A percentile compares a stretch with the other conserved stretches of the same genome.
Evolutionary conservation across 2,797 vertebrate genomes (phyloP).

Genomic region (Semaprochilodus insignis): DNA sequence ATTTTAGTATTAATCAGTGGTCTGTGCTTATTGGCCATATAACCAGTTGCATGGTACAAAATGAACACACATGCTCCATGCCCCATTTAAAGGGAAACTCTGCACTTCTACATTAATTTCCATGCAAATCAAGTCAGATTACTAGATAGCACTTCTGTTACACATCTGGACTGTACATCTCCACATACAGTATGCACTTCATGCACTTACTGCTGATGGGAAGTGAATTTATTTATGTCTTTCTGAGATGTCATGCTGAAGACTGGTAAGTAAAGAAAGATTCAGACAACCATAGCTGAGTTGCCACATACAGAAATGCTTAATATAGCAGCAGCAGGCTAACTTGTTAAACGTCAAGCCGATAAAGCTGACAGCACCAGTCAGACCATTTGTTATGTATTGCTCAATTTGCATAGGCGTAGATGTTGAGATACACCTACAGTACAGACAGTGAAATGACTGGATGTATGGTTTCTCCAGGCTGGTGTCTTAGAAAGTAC

Average conservation of each 20-base stretch:
- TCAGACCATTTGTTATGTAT: neutral
- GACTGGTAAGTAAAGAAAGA: neutral
- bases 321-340: neutral
- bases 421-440: neutral
- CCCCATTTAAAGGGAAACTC: no score
- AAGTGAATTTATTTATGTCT: neutral
- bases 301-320: neutral
- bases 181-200: neutral
- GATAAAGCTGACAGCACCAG: neutral
- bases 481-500: neutral
- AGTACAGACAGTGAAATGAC: no score
- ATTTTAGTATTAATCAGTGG: no score
- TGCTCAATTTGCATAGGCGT: neutral
- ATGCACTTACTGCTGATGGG: neutral
- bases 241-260: neutral
- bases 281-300: neutral
- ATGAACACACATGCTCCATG: no score
- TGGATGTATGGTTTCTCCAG: no score
- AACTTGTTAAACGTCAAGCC: neutral
- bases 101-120: no score
- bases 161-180: neutral
- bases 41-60: no score
- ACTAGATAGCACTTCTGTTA: neutral
- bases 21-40: no score
- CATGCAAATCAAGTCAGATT: no score